Base-by-base conservation (phyloP, 2,113 vertebrate genomes). In the Silurus glanis region DNA sequence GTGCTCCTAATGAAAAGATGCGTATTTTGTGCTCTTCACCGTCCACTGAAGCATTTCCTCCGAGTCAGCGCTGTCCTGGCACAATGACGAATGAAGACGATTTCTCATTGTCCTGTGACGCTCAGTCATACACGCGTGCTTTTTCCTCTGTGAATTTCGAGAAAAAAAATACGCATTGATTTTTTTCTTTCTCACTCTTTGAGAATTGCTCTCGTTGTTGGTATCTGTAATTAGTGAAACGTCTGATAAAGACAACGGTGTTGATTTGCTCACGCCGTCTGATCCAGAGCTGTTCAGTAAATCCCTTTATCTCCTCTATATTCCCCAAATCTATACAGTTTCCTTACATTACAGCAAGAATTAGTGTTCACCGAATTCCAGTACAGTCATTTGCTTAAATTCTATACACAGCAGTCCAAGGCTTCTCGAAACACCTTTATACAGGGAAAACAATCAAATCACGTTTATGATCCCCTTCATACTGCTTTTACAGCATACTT, bases 41-140 rank as follows among this genome's bases (percentile, higher is more conserved):
- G 51, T 75, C 13, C 85, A 62, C 45, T 76, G 85, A 72, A 82
- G 69, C 69, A 17, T 82, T 82, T 86, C 67, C 69, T 82, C 23
- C 55, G 69, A 61, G 80, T 86, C 85, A 82, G 80, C 58, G 9
- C 58, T 56, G 69, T 86, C 45, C n/a, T 7, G 37, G 69, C 80
- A 66, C 85, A 58, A n/a, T 86, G 79, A 75, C 12, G 9, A 82
- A 82, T 61, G 21, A 28, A 56, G 25, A 45, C n/a, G 4, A 81
- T 74, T 81, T 69, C 23, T 86, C 85, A 75, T 25, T 45, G 80
- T 82, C 80, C 45, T 51, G n/a, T 86, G 85, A 86, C 69, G 28
- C 51, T 72, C 81, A 82, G 81, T 49, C 83, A 74, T 21, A 51
- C 58, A 67, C 25, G 28, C 8, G 2, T 23, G 1, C 14, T 62